phyloP scores from a whole-genome alignment of 30 jellyfish, hydroid and myxozoan species.

The Aurelia coerulea region DNA sequence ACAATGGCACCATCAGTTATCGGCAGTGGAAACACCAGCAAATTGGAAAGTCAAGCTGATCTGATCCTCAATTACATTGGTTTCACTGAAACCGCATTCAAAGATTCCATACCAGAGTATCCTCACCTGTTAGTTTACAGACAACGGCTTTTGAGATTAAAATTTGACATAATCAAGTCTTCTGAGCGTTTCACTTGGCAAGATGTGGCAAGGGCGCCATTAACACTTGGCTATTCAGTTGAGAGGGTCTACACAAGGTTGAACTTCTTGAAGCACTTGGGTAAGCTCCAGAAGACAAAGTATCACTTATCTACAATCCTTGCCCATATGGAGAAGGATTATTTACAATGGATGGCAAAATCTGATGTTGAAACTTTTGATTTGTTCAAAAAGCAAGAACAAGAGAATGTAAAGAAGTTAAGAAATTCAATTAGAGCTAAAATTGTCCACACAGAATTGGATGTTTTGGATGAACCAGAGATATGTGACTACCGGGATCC shows the following conservation, averaged over 20 bases:
- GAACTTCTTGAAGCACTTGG: conserved; percentile 35
- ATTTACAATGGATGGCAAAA: conserved; percentile 26
- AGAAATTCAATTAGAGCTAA: conserved; percentile 37
- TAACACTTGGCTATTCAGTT: conserved; percentile 54
- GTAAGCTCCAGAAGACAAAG: conserved; percentile 22
- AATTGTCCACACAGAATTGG: conserved; percentile 45
- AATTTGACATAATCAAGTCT: conserved; percentile 34
- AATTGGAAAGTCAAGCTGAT: conserved; percentile 50
- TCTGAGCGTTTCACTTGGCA: conserved; percentile 48
- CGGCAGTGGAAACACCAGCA: conserved; percentile 40
- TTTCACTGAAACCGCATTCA: conserved; percentile 31
- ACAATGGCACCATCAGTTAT: conserved; percentile 51
- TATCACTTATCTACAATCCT: conserved; percentile 33
- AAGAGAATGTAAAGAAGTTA: conserved; percentile 17
- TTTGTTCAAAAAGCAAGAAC: conserved; percentile 29
- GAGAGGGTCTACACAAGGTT: conserved; percentile 50
- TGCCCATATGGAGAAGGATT: conserved; percentile 27
- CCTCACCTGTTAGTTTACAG: conserved; percentile 62
- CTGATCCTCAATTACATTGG: conserved; percentile 54
- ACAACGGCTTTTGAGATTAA: conserved; percentile 44
- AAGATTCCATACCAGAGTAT: conserved; percentile 45
- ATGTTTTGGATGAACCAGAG: conserved; percentile 24
- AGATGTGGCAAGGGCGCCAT: conserved; percentile 59
- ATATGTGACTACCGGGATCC: too few species aligned
- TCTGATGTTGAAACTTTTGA: conserved; percentile 20